phyloP scores from a whole-genome alignment of 2,113 vertebrate species.

The Campylomormyrus numenius region DNA sequence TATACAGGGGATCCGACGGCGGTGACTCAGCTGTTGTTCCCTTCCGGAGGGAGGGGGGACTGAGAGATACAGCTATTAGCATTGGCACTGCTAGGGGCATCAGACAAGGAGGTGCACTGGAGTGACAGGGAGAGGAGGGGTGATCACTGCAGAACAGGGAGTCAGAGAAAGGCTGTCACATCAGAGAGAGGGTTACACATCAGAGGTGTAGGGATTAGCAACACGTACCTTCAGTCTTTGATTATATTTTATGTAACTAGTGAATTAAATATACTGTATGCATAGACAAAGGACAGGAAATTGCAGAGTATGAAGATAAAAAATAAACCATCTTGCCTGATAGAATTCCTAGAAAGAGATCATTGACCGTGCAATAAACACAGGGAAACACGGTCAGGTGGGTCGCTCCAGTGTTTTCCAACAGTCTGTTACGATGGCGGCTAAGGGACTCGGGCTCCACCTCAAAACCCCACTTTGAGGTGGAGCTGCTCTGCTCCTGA shows the following conservation, averaged over 20 bases:
- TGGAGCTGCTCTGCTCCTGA: not conserved
- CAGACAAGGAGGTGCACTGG: constrained; percentile 34
- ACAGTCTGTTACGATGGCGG: not conserved
- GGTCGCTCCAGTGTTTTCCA: not conserved
- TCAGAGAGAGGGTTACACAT: not conserved
- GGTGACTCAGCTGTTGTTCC: constrained; percentile 48
- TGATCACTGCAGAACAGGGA: not conserved
- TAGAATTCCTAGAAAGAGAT: constrained; percentile 44
- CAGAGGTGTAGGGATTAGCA: not conserved
- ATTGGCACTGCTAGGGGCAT: constrained; percentile 61
- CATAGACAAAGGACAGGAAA: not conserved
- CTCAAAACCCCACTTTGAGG: not conserved
- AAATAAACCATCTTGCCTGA: constrained; percentile 14
- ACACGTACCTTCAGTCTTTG: not conserved
- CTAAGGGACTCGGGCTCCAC: constrained; percentile 1
- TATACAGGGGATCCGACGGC: constrained; percentile 49
- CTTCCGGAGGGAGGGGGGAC: constrained; percentile 56
- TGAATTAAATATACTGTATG: not conserved
- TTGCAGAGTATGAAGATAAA: not conserved
- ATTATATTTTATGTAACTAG: not conserved
- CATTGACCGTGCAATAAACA: constrained; percentile 28
- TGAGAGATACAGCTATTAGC: constrained; percentile 67
- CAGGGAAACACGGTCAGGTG: constrained; percentile 19
- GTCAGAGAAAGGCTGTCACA: not conserved
- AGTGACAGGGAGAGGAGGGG: not conserved